Percentiles rank a stretch among this genome's conserved stretches.
Evolutionary conservation across 1,140 invertebrate species (phyloP).

Genomic region (Bilobella aurantiaca): DNA sequence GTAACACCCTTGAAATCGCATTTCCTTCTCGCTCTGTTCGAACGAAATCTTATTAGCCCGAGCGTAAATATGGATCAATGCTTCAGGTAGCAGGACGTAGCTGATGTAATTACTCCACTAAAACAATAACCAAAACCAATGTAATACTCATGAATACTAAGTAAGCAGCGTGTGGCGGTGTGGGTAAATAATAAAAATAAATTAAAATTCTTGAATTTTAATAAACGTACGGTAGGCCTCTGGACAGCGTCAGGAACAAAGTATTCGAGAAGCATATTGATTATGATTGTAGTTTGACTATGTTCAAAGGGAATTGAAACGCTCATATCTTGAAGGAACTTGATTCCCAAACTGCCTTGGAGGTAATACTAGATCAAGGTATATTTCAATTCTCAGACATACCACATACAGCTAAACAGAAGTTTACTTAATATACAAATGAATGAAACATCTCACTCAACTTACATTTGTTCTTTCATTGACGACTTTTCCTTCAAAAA

Average conservation of each 20-base stretch:
- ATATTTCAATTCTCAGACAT: not conserved
- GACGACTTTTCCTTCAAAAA: constrained; percentile 19
- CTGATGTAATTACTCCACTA: constrained; percentile 26
- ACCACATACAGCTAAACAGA: too few relatives aligned
- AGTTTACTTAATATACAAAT: not conserved
- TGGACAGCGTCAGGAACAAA: constrained; percentile 8
- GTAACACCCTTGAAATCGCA: constrained; percentile 21
- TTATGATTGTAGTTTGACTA: not conserved
- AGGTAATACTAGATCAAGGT: constrained; percentile 13
- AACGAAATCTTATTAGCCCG: constrained; percentile 15
- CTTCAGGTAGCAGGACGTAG: constrained; percentile 26
- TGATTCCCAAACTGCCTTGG: not conserved
- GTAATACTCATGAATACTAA: too few relatives aligned
- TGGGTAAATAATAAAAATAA: not conserved
- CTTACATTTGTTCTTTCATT: not conserved
- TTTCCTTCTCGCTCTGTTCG: constrained; percentile 22
- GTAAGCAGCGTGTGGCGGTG: not conserved
- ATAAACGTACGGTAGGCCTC: not conserved
- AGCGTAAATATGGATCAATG: constrained; percentile 27
- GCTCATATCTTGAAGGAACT: constrained; percentile 13
- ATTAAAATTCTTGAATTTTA: not conserved
- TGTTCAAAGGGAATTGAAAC: constrained; percentile 21
- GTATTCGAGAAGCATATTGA: constrained; percentile 11
- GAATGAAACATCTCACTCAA: not conserved
- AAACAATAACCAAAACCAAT: constrained; percentile 2